Base-by-base conservation (phyloP, 53 echinoderm and acorn worm species). In the Astropecten irregularis region DNA sequence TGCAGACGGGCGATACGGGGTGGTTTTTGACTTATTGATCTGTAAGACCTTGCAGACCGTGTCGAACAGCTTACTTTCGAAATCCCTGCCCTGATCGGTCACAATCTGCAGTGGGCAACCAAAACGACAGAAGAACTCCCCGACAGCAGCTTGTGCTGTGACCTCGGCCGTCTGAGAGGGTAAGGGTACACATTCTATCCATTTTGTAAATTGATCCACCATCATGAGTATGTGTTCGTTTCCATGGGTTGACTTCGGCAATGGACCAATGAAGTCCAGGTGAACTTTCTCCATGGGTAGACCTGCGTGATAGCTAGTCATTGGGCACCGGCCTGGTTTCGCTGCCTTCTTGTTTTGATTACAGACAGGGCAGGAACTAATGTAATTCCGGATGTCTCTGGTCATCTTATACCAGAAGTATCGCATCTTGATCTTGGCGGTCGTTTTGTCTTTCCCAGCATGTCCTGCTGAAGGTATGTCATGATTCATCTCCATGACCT, bases 41-140 rank as follows among this genome's bases (percentile, higher is more conserved):
- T 85, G 30, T 10, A 85, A 20, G 14, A 85, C 29, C 6, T 85
- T 53, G 40, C 85, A 85, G 7, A 71, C 4, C 18, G 21, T 29
- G 10, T n/a, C 37, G 22, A 85, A 58, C 3, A 85, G n/a, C 30
- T 59, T 28, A n/a, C 72, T 72, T 29, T 85, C 85, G 21, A 85
- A 85, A 29, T 71, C 39, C 37, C 71, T 23, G 10, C 85, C 85
- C 46, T 72, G 85, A 33, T 85, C 85, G 84, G 84, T n/a, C n/a
- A n/a, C n/a, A n/a, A n/a, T n/a, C n/a, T n/a, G n/a, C n/a, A n/a
- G n/a, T n/a, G n/a, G n/a, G 13, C 18, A 28, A 16, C 85, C 73
- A 54, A 72, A 85, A 0, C 71, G 26, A 19, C 26, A 58, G 40
- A 85, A 85, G 49, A 72, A 85, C 46, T 72, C 85, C 16, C 46